Evolutionary conservation across 2,888 invertebrate genomes (phyloP), one percentile per base, ranked within the genome.

Genomic region (Tetanocera ferruginea): DNA sequence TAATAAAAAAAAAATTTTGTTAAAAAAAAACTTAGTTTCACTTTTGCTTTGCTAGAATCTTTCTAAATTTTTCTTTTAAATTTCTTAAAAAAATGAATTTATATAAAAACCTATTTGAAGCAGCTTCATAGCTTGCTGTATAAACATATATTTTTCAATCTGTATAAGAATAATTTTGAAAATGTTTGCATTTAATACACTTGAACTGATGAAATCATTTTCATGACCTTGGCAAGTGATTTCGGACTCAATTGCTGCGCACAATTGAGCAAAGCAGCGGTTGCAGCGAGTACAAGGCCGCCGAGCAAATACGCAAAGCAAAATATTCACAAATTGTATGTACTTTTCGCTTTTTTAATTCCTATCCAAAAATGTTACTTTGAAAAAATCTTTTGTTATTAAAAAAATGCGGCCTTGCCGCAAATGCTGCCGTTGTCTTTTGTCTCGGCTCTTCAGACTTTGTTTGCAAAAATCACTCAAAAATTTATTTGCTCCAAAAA

Each of bases 141-240:
- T 37, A 37, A 37, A 37, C 5, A 37, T 6, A n/a, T 37, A 6
- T 37, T 37, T 37, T 37, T 37, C 1, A 37, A 37, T 37, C 8
- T 37, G 37, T 37, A 5, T 5, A 8, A 37, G 6, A 37, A 37
- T 6, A n/a, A 19, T 52, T 52, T 52, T 1, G 11, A 17, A 52
- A 52, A 5, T 52, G 19, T 52, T 52, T 52, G 52, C n/a, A 17
- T 52, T 52, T 52, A 19, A 19, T 19, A 52, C 6, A 19, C 37
- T 17, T 19, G 52, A 52, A 17, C 52, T 1, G 25, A 62, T 62
- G 62, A 62, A 62, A 62, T 62, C 62, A 62, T 62, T 62, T 62
- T 31, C 17, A 62, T 28, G 62, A 28, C 62, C 62, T 62, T 62
- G 62, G 62, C 23, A 23, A 11, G 62, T 28, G 28, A 28, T 62